Conservation (phyloP, 2,888 invertebrate species). For the Caenorhabditis virilis region DNA sequence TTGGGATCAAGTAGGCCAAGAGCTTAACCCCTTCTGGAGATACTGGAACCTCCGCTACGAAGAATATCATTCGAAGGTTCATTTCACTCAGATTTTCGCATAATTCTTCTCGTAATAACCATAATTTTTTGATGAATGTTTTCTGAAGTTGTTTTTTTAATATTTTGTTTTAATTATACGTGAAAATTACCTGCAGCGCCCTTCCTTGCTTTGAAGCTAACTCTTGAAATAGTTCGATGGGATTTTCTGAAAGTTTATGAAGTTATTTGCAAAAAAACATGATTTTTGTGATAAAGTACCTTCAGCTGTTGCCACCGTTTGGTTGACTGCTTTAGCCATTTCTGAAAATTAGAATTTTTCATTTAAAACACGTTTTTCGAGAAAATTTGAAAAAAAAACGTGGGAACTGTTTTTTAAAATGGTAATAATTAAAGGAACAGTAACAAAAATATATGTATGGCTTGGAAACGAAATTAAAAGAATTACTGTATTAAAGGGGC, state of each 20-base stretch:
- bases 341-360: no score
- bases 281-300: no score
- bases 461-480: no score
- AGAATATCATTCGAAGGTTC: conserved; percentile 16
- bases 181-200: background rate
- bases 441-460: no score
- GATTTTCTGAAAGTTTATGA: conserved; percentile 4
- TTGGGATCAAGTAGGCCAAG: conserved; percentile 8
- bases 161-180: background rate
- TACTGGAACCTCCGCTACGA: conserved; percentile 8
- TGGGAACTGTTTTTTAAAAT: no score
- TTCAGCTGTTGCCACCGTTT: no score
- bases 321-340: no score
- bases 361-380: no score
- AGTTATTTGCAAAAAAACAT: background rate
- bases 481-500: no score
- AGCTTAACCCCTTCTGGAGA: conserved; percentile 32
- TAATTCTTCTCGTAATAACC: conserved; percentile 24
- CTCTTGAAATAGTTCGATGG: conserved; percentile 1
- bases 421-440: no score
- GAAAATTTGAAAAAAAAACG: no score
- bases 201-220: background rate
- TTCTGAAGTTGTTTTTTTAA: conserved; percentile 10
- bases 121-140: conserved; percentile 30
- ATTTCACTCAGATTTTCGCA: conserved; percentile 10